phyloP scores from a whole-genome alignment of 2,797 vertebrate species.

The Adelosebastes latens region DNA sequence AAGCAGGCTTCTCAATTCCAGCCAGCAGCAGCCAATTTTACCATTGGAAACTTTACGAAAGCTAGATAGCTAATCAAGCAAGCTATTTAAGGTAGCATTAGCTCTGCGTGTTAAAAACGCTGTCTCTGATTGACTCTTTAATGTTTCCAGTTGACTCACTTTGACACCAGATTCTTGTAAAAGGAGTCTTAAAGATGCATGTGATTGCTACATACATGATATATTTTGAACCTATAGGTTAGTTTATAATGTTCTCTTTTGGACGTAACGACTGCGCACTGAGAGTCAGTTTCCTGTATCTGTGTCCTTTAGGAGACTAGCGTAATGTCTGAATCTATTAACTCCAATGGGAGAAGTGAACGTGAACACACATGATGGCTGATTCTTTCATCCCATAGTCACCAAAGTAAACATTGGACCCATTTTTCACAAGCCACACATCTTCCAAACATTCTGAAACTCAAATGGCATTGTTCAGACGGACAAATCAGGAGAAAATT shows the following conservation, averaged over 20 bases:
- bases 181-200: background rate
- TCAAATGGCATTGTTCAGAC: no score
- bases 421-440: no score
- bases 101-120: background rate
- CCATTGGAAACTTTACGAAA: background rate
- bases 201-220: background rate
- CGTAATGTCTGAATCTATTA: no score
- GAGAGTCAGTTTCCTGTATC: fast-evolving
- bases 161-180: background rate
- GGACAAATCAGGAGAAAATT: no score
- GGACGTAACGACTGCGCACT: no score
- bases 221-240: background rate
- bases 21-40: background rate
- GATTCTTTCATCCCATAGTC: no score
- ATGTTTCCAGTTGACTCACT: background rate
- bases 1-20: background rate
- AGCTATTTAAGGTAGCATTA: background rate
- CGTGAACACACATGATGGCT: no score
- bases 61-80: no score
- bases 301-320: no score
- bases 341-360: no score
- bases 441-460: no score
- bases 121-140: background rate
- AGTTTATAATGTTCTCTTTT: background rate
- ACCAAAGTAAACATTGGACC: no score